These are phyloP conservation scores for Plestiodon gilberti DNA, from an alignment of 2,113 vertebrate genomes.

Conservation along the genomic window DNA sequence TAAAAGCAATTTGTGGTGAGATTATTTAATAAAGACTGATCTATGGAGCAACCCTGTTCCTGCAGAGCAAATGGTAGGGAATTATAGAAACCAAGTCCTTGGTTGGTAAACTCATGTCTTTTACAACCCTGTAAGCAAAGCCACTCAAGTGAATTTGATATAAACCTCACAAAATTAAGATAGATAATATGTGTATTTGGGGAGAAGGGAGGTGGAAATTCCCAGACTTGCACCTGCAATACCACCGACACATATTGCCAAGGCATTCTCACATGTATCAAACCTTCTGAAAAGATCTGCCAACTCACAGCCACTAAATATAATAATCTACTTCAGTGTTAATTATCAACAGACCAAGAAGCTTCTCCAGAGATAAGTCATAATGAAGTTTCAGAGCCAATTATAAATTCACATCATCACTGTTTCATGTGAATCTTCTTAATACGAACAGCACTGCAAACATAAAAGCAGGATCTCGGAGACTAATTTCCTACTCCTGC, in stretches of 20 bases:
- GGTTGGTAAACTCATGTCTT: slow-evolving; percentile 31
- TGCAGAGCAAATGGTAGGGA: background rate
- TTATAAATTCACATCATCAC: slow-evolving; percentile 58
- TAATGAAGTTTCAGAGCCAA: slow-evolving; percentile 60
- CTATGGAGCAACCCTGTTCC: background rate
- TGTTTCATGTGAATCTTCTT: slow-evolving; percentile 52
- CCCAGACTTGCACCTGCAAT: slow-evolving; percentile 60
- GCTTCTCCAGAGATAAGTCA: slow-evolving; percentile 50
- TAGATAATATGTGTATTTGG: slow-evolving; percentile 57
- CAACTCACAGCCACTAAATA: slow-evolving; percentile 59
- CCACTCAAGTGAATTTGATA: slow-evolving; percentile 36
- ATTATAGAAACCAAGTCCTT: slow-evolving; percentile 29
- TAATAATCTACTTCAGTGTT: slow-evolving; percentile 43
- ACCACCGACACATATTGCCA: slow-evolving; percentile 62
- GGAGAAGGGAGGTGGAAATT: slow-evolving; percentile 33
- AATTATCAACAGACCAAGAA: slow-evolving; percentile 20
- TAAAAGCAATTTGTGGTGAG: background rate
- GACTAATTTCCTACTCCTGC: slow-evolving; percentile 24
- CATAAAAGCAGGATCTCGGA: slow-evolving; percentile 29
- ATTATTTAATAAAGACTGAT: background rate
- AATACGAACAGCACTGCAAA: slow-evolving; percentile 46
- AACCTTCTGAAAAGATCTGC: slow-evolving; percentile 57
- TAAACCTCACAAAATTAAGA: slow-evolving; percentile 51
- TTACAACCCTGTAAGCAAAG: slow-evolving; percentile 32
- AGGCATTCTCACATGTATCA: slow-evolving; percentile 59